Conservation (phyloP, 2,113 vertebrate species). For the Colinus virginianus region DNA sequence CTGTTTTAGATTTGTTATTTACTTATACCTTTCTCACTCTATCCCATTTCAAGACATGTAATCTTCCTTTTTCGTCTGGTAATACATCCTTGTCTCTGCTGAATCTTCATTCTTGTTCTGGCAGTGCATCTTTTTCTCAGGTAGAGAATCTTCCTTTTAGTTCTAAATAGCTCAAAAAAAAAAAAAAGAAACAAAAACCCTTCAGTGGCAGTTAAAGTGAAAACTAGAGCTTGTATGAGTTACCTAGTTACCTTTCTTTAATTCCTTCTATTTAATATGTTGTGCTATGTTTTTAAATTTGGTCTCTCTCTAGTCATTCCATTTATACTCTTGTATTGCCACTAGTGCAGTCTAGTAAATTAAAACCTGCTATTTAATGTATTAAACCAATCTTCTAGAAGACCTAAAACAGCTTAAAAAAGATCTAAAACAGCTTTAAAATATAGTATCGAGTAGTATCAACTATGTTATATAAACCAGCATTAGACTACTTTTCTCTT, state of each 20-base stretch:
- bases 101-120: not conserved
- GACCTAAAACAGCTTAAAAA: not conserved
- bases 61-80: not conserved
- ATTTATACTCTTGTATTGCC: not conserved
- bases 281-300: not conserved
- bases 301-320: not conserved
- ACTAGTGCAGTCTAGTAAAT: not conserved
- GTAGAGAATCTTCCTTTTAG: not conserved
- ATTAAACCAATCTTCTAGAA: not conserved
- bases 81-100: not conserved
- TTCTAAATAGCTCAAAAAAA: too few relatives aligned
- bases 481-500: accelerated
- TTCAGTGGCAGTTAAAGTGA: not conserved
- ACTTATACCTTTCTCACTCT: not conserved
- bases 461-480: not conserved
- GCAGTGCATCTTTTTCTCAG: not conserved
- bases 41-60: not conserved
- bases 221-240: not conserved
- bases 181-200: not conserved
- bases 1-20: not conserved
- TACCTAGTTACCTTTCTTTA: not conserved
- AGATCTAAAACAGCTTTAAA: not conserved
- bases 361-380: not conserved
- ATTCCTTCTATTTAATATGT: not conserved
- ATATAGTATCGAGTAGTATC: not conserved